phyloP scores from a whole-genome alignment of 64 coral and sea anemone genomes.

The Montipora capricornis region DNA sequence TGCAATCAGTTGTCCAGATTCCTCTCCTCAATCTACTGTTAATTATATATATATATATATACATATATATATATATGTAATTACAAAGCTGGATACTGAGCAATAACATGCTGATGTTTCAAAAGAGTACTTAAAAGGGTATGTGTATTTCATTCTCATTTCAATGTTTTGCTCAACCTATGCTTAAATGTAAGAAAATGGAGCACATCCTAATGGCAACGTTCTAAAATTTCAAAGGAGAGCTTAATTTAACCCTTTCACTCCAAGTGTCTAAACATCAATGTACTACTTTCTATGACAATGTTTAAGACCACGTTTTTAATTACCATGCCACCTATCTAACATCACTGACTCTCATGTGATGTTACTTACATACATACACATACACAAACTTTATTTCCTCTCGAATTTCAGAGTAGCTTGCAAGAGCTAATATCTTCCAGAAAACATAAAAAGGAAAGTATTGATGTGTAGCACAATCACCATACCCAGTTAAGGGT shows the following conservation, averaged over 20 bases:
- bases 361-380: background rate
- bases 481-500: too few species aligned
- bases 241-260: slow-evolving; percentile 16
- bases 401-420: too few species aligned
- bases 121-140: slow-evolving; percentile 5
- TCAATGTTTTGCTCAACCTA: slow-evolving; percentile 52
- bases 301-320: slow-evolving; percentile 31
- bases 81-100: slow-evolving; percentile 46
- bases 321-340: slow-evolving; percentile 34
- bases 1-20: too few species aligned
- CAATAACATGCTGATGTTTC: slow-evolving; percentile 39
- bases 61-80: background rate
- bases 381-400: too few species aligned
- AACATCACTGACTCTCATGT: slow-evolving; percentile 3
- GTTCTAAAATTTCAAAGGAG: slow-evolving; percentile 36
- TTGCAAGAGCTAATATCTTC: too few species aligned
- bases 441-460: too few species aligned
- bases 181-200: slow-evolving; percentile 35
- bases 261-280: slow-evolving; percentile 34
- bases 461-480: too few species aligned
- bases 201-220: slow-evolving; percentile 17
- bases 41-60: background rate
- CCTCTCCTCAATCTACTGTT: too few species aligned
- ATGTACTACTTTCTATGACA: background rate
- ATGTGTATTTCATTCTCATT: slow-evolving; percentile 39